phyloP scores from a whole-genome alignment of 30 jellyfish, hydroid and myxozoan genomes.

The Clytia hemisphaerica region DNA sequence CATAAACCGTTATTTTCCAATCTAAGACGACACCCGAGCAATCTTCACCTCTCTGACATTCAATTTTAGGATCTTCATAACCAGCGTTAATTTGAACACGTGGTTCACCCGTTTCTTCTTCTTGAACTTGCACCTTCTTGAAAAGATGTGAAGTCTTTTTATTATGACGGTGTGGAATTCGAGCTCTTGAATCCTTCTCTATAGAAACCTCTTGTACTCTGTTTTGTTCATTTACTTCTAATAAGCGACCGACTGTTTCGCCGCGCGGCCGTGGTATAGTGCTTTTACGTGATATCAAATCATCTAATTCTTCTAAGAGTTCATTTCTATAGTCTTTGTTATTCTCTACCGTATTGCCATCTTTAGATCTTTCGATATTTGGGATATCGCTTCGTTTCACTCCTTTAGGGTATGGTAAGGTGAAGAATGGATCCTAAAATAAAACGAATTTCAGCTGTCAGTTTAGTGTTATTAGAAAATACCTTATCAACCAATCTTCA shows the following conservation, averaged over 20 bases:
- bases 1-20: conserved; percentile 76
- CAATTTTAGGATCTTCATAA: conserved; percentile 82
- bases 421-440: conserved; percentile 80
- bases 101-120: conserved; percentile 96
- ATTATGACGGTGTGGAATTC: too few relatives aligned
- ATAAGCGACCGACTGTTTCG: too few relatives aligned
- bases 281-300: too few relatives aligned
- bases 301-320: too few relatives aligned
- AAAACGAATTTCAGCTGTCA: background rate
- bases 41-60: conserved; percentile 78
- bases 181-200: background rate
- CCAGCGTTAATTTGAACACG: conserved; percentile 99
- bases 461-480: background rate
- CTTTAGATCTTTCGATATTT: too few relatives aligned
- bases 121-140: conserved; percentile 92
- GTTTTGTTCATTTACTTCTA: too few relatives aligned
- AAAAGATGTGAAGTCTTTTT: too few relatives aligned
- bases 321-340: too few relatives aligned
- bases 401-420: conserved; percentile 93
- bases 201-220: too few relatives aligned
- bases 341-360: too few relatives aligned
- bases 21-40: conserved; percentile 94
- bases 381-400: conserved; percentile 70
- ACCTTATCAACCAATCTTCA: background rate
- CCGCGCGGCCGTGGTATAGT: too few relatives aligned